Conservation (phyloP, 1,140 invertebrate genomes). For the Dendrolimus punctatus region DNA sequence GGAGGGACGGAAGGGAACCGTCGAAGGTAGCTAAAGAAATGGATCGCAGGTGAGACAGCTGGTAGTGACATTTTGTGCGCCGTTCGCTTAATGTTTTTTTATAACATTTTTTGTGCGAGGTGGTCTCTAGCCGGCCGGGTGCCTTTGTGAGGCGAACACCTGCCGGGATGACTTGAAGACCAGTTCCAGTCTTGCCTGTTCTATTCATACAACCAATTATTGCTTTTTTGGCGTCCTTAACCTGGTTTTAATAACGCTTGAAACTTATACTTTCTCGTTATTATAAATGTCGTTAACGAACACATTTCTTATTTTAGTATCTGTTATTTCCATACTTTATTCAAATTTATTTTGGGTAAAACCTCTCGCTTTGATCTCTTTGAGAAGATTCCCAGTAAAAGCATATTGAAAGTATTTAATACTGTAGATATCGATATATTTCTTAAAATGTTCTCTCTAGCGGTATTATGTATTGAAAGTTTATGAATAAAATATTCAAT, state of each 20-base stretch:
- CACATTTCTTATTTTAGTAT: too few species aligned
- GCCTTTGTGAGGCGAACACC: conserved; percentile 53
- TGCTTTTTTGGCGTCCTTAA: conserved; percentile 24
- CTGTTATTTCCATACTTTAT: too few species aligned
- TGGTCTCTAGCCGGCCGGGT: conserved; percentile 26
- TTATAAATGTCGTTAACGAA: too few species aligned
- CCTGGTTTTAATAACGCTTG: conserved; percentile 12
- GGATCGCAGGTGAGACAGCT: conserved; percentile 45
- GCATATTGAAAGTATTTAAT: too few species aligned
- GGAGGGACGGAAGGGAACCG: conserved; percentile 3
- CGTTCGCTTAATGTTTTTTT: conserved; percentile 28
- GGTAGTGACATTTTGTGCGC: conserved; percentile 53
- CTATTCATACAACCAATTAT: conserved; percentile 25
- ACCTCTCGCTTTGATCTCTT: too few species aligned
- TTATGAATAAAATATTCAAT: too few species aligned
- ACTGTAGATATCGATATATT: too few species aligned
- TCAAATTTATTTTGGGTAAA: too few species aligned
- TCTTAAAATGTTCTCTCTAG: too few species aligned
- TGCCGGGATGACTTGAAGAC: conserved; percentile 32
- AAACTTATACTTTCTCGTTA: too few species aligned
- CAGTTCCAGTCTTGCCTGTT: conserved; percentile 24
- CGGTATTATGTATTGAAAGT: too few species aligned
- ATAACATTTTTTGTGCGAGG: conserved; percentile 41
- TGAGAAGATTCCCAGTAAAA: too few species aligned
- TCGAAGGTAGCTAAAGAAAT: conserved; percentile 11